phyloP scores from a whole-genome alignment of 2,888 invertebrate genomes.

The Eudasyphora cyanicolor region DNA sequence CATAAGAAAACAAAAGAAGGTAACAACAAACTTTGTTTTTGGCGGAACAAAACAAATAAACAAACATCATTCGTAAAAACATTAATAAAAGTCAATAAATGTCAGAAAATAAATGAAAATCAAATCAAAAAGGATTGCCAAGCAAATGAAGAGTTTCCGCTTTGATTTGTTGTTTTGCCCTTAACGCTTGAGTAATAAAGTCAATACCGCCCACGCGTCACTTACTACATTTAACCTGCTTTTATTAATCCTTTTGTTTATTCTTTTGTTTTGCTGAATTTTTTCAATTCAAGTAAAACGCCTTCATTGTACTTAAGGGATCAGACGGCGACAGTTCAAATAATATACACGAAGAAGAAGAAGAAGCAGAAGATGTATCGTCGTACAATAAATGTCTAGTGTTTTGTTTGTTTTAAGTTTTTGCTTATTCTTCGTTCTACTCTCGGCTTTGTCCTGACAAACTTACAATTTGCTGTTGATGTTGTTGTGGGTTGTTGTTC shows the following conservation, averaged over 20 bases:
- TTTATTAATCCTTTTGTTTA: not conserved
- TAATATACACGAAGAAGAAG: not conserved
- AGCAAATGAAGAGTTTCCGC: not conserved
- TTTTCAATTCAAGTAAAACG: too few species aligned
- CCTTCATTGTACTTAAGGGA: not conserved
- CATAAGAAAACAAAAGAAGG: not conserved
- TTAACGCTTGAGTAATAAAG: not conserved
- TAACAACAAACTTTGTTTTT: not conserved
- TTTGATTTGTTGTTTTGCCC: not conserved
- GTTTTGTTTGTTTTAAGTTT: not conserved
- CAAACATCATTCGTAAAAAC: not conserved
- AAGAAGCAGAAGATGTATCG: not conserved
- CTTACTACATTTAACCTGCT: not conserved
- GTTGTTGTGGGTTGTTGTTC: not conserved
- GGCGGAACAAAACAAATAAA: not conserved
- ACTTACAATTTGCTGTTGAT: too few species aligned
- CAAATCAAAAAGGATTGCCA: not conserved
- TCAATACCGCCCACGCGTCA: not conserved
- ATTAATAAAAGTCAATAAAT: slow-evolving; percentile 43
- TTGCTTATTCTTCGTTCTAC: not conserved
- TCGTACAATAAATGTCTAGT: too few species aligned
- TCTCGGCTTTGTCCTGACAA: not conserved
- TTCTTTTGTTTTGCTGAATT: not conserved
- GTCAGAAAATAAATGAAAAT: slow-evolving; percentile 25
- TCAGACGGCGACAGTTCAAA: slow-evolving; percentile 44